A percentile compares a stretch with the other conserved stretches of the same genome.
Conservation (phyloP, 2,113 vertebrate species). For the Hemibagrus wyckioides region DNA sequence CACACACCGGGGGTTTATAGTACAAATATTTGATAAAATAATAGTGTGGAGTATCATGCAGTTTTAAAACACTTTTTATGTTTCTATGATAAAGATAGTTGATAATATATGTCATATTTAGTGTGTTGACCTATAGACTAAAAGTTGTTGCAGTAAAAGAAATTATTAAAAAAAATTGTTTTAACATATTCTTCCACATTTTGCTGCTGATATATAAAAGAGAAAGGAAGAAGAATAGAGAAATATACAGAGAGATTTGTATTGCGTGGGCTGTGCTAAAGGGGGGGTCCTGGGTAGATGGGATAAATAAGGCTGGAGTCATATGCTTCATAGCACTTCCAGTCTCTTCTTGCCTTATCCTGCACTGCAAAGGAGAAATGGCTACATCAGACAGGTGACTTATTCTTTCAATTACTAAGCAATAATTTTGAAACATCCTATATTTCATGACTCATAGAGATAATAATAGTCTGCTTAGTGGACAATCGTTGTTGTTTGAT, state of each 20-base stretch:
- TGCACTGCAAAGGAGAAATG: slow-evolving; percentile 9
- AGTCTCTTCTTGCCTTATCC: slow-evolving; percentile 9
- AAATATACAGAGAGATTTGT: not conserved
- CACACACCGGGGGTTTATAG: no score
- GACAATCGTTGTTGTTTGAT: not conserved
- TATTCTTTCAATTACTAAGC: slow-evolving; percentile 14
- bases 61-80: not conserved
- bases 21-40: not conserved
- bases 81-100: no score
- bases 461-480: not conserved
- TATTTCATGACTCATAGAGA: not conserved
- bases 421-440: not conserved
- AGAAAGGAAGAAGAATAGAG: not conserved
- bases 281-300: slow-evolving; percentile 36
- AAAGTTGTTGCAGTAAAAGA: not conserved
- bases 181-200: not conserved
- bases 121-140: not conserved
- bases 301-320: slow-evolving; percentile 31
- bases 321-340: slow-evolving; percentile 8
- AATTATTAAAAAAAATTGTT: not conserved
- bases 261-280: not conserved
- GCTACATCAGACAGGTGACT: slow-evolving; percentile 40
- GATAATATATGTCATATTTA: not conserved
- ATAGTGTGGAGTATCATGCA: not conserved
- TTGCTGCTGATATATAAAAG: not conserved